Evolutionary conservation across 2,888 invertebrate species (phyloP), one percentile per base, ranked within the genome.

Genomic region (Nemurella pictetii): DNA sequence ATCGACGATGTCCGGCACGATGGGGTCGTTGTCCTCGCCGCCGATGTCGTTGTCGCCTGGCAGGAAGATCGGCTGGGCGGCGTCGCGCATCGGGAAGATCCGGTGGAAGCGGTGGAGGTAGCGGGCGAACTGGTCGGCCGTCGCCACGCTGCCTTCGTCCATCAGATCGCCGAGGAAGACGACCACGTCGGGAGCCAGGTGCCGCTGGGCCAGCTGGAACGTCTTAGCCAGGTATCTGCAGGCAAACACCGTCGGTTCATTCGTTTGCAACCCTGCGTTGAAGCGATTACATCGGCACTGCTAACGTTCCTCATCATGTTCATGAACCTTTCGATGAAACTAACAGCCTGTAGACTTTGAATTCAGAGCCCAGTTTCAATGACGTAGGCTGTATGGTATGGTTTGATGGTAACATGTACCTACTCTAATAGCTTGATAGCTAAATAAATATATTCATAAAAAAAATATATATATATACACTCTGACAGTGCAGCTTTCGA

Each of bases 31-130:
- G 83, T 91, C 94, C 91, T 99, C 99, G 20, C 99, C 99, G 7
- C 99, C 99, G 85, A 99, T 97, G 89, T 99, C 99, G 90, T 99
- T 99, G 90, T 99, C 99, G 4, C 99, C 99, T 27, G 98, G 97
- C 86, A 99, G 90, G 92, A 95, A 98, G 84, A 99, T 92, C 90
- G 93, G 93, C 95, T 96, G 90, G 35, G 91, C 91, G 80, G 26
- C 72, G 12, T 80, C 25, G n/a, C n/a, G n/a, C n/a, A n/a, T n/a
- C n/a, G n/a, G 29, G 78, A 78, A 95, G 88, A 97, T 94, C 86
- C 90, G 89, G 84, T 92, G 92, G 88, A 99, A 94, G 89, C 98
- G 93, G 86, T 93, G 91, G 32, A 95, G 93, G 90, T 98, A 98
- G 85, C 91, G 90, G 87, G 94, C 91, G 90, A 95, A 98, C 88